Evolutionary conservation across 2,797 vertebrate species (phyloP).

Genomic region (Myotis myotis): DNA sequence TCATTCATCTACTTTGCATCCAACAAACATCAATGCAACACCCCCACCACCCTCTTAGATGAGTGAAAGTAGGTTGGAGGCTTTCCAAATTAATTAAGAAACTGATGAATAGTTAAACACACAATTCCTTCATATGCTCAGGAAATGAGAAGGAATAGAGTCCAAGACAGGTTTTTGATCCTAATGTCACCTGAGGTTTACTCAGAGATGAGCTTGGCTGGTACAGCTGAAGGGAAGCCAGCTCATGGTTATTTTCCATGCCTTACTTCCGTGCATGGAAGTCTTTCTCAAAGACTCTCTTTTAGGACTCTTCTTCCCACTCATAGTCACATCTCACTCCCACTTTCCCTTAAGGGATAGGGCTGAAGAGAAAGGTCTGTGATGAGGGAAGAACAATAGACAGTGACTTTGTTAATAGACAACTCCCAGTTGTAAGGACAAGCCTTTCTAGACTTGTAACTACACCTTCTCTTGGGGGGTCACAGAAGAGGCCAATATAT

Average conservation of each 20-base stretch:
- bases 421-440: too few species aligned
- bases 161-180: not conserved
- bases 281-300: not conserved
- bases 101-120: not conserved
- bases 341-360: not conserved
- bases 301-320: not conserved
- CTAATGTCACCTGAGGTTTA: not conserved
- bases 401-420: not conserved
- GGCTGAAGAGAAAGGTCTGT: not conserved
- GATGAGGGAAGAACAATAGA: not conserved
- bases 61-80: not conserved
- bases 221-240: not conserved
- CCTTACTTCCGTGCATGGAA: fast-evolving
- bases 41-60: not conserved
- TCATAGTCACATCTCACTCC: not conserved
- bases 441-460: not conserved
- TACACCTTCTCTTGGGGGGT: not conserved
- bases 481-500: not conserved
- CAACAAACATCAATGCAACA: not conserved
- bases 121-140: not conserved
- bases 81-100: not conserved
- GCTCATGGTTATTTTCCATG: not conserved
- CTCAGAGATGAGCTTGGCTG: not conserved
- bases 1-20: too few species aligned
- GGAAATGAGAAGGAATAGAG: not conserved